Evolutionary conservation across 2,888 invertebrate genomes (phyloP).

Genomic region (Agapetus fuscipes): DNA sequence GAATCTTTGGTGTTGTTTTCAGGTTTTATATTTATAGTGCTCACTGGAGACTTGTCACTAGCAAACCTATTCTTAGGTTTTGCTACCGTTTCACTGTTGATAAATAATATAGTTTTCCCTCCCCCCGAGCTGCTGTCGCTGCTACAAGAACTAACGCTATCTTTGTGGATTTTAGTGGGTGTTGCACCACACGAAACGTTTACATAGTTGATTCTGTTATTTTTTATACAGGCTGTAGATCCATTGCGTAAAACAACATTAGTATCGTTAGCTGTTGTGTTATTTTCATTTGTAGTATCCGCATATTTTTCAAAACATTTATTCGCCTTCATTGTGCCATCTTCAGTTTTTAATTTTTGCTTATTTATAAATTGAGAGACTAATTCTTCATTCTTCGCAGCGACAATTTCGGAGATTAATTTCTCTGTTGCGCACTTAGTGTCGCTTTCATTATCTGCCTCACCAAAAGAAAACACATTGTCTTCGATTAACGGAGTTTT

Average conservation of each 20-base stretch:
- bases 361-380: slow-evolving; percentile 6
- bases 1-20: slow-evolving; percentile 29
- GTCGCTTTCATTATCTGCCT: slow-evolving; percentile 5
- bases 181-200: slow-evolving; percentile 9
- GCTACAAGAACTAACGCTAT: slow-evolving; percentile 17
- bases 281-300: no score
- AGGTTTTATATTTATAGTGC: neutral
- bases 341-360: no score
- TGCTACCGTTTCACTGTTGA: slow-evolving; percentile 26
- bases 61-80: no score
- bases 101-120: slow-evolving; percentile 19
- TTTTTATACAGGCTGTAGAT: neutral
- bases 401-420: slow-evolving; percentile 44
- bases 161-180: slow-evolving; percentile 4
- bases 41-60: slow-evolving; percentile 4
- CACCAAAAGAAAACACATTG: neutral
- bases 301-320: neutral
- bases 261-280: no score
- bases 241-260: no score
- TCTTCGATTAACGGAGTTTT: neutral
- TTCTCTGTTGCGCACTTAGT: slow-evolving; percentile 30
- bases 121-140: slow-evolving; percentile 15
- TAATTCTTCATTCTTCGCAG: slow-evolving; percentile 33
- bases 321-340: neutral
- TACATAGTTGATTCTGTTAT: slow-evolving; percentile 12